phyloP scores from a whole-genome alignment of 35 echinoderm and acorn worm genomes.

The Ophioderma brevispina region DNA sequence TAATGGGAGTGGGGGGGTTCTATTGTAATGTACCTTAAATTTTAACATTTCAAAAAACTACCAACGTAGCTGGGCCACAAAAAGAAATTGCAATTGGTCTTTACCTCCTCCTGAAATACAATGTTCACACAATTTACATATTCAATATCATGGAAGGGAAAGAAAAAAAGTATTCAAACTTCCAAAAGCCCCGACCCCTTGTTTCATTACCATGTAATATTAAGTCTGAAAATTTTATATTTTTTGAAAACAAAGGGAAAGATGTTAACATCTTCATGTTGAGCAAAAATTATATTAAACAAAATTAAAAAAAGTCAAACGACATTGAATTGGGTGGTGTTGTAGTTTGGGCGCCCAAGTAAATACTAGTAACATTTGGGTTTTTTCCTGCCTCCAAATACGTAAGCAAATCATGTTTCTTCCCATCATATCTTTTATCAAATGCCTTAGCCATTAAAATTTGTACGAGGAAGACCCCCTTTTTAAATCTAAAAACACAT shows the following conservation, averaged over 20 bases:
- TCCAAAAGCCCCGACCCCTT: conserved; percentile 40
- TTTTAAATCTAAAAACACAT: conserved; percentile 21
- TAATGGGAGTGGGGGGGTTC: not conserved
- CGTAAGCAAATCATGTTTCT: conserved; percentile 17
- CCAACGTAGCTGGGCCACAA: conserved; percentile 4
- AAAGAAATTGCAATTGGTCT: not conserved
- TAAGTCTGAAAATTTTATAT: too few relatives aligned
- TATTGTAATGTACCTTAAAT: conserved; percentile 17
- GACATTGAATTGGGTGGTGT: not conserved
- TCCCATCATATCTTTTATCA: not conserved
- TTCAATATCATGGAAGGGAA: conserved; percentile 3
- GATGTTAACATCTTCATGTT: not conserved
- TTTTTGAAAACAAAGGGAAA: conserved; percentile 29
- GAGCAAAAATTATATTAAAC: not conserved
- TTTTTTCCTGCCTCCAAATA: conserved; percentile 25
- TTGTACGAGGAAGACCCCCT: not conserved
- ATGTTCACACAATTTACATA: conserved; percentile 12
- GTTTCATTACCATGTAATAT: not conserved
- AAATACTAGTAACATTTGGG: not conserved
- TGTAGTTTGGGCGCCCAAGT: conserved; percentile 13
- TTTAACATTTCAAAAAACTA: conserved; percentile 22
- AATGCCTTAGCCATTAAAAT: conserved; percentile 1
- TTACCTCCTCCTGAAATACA: not conserved
- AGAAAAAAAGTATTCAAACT: conserved; percentile 31
- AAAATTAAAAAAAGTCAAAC: not conserved